phyloP scores from a whole-genome alignment of 2,888 invertebrate genomes.

The Drosophila diplacantha region DNA sequence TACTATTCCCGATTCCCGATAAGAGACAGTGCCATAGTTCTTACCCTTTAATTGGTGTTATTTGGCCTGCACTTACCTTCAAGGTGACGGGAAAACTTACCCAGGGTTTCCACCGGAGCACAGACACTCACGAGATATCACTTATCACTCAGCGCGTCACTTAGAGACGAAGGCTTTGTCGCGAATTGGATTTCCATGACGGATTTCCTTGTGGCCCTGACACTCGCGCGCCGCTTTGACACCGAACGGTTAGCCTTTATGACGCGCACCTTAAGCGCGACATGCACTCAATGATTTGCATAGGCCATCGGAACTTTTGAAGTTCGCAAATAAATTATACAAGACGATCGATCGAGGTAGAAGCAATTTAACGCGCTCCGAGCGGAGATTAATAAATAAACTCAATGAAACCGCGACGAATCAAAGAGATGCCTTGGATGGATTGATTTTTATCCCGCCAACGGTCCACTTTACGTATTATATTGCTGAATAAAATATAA shows the following conservation, averaged over 20 bases:
- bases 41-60: neutral
- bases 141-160: constrained; percentile 22
- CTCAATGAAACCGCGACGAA: constrained; percentile 33
- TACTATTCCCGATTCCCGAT: constrained; percentile 3
- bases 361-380: constrained; percentile 34
- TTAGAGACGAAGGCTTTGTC: constrained; percentile 2
- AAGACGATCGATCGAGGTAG: constrained; percentile 30
- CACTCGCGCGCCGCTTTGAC: constrained; percentile 11
- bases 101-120: constrained; percentile 6
- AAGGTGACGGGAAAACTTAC: constrained; percentile 28
- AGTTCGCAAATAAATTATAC: constrained; percentile 34
- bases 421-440: constrained; percentile 13
- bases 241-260: constrained; percentile 19
- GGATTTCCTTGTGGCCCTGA: constrained; percentile 34
- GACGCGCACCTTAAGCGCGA: constrained; percentile 28
- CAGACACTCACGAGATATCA: constrained; percentile 13
- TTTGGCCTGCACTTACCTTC: constrained; percentile 21
- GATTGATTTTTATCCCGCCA: constrained; percentile 17
- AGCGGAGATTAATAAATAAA: constrained; percentile 37
- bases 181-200: constrained; percentile 13
- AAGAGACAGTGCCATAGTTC: constrained; percentile 1
- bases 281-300: constrained; percentile 33
- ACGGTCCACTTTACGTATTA: constrained; percentile 9
- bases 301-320: constrained; percentile 33
- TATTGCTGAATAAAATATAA: neutral